Conservation (phyloP, 35 echinoderm and acorn worm species). For the Apostichopus californicus region DNA sequence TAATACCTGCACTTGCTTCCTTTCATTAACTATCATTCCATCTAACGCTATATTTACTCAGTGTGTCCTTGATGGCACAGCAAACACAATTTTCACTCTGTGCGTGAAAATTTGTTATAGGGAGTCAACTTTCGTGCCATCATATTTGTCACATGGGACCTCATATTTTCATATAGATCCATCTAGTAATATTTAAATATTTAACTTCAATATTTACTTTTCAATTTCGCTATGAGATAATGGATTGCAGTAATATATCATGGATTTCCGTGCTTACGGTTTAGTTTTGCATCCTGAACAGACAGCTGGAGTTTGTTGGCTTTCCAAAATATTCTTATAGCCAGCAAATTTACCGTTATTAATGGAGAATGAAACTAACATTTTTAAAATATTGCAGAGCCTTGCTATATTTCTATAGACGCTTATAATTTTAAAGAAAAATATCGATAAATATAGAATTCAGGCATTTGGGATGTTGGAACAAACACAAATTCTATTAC, state of each 20-base stretch:
- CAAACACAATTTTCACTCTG: neutral
- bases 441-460: too few species aligned
- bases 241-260: neutral
- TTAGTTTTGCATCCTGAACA: too few species aligned
- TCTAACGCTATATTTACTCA: neutral
- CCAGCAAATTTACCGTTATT: too few species aligned
- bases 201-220: neutral
- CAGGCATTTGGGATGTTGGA: too few species aligned
- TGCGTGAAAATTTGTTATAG: neutral
- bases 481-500: too few species aligned
- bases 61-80: neutral
- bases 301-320: too few species aligned
- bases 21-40: neutral
- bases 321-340: too few species aligned
- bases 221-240: neutral
- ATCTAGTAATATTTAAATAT: conserved; percentile 8
- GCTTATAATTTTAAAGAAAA: too few species aligned
- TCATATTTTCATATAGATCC: neutral
- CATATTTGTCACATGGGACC: neutral
- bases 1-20: neutral
- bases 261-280: neutral
- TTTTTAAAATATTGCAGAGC: too few species aligned
- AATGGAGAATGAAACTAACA: too few species aligned
- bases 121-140: neutral
- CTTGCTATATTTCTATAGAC: too few species aligned